Conservation (phyloP, 2,113 vertebrate genomes). For the human region DNA sequence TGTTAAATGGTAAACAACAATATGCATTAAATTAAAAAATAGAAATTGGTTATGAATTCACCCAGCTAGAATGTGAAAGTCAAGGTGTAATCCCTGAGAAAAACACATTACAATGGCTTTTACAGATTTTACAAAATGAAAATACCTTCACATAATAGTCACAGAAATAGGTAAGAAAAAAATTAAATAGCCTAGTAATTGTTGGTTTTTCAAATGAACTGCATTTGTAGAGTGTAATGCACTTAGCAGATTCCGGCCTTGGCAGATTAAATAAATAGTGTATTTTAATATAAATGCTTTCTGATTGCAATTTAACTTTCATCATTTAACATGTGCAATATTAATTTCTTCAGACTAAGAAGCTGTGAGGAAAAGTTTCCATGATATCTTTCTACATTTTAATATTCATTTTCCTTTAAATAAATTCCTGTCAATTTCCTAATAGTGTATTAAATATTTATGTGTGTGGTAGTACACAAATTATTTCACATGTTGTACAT, state of each 20-base stretch:
- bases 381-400: background rate
- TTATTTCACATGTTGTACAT: background rate
- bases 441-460: background rate
- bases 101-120: slow-evolving; percentile 35
- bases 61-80: background rate
- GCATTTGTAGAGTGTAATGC: background rate
- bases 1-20: background rate
- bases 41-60: slow-evolving; percentile 2
- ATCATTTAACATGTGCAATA: slow-evolving; percentile 55
- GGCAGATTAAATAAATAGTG: background rate
- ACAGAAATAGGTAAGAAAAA: slow-evolving; percentile 13
- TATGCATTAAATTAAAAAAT: background rate
- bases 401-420: background rate
- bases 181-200: slow-evolving; percentile 59
- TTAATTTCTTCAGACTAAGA: background rate
- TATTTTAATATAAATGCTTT: slow-evolving; percentile 67
- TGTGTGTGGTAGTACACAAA: background rate
- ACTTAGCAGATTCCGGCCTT: slow-evolving; percentile 42
- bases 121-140: background rate
- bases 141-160: background rate
- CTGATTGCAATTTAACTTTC: slow-evolving; percentile 32
- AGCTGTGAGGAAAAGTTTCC: background rate
- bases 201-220: slow-evolving; percentile 59
- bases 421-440: background rate
- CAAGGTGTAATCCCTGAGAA: slow-evolving; percentile 8